Evolutionary conservation across 1,140 invertebrate genomes (phyloP).

Genomic region (Spodoptera frugiperda): DNA sequence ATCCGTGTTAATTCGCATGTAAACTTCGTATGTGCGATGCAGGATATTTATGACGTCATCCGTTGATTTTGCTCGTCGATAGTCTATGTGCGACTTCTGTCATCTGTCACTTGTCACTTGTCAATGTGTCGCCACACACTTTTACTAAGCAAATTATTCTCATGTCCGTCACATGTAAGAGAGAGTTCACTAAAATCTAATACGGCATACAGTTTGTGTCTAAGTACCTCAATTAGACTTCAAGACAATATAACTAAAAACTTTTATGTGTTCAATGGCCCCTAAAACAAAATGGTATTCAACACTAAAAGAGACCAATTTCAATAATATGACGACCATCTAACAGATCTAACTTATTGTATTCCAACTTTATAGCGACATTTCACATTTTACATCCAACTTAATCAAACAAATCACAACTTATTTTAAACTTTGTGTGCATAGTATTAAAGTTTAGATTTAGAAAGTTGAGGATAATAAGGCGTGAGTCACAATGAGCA

Average conservation of each 20-base stretch:
- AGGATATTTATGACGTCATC: too few species aligned
- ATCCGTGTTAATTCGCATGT: too few species aligned
- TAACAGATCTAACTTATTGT: neutral
- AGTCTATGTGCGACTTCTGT: too few species aligned
- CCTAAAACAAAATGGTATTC: neutral
- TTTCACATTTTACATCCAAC: constrained; percentile 29
- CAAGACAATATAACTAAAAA: neutral
- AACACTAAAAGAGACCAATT: constrained; percentile 22
- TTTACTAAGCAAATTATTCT: too few species aligned
- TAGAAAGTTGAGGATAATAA: neutral
- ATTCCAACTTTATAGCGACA: neutral
- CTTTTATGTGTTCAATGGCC: neutral
- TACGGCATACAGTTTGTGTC: too few species aligned
- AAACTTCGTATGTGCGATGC: too few species aligned
- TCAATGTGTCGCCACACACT: too few species aligned
- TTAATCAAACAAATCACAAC: neutral
- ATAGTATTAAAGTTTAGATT: constrained; percentile 8
- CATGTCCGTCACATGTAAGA: too few species aligned
- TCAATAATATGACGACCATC: constrained; percentile 5
- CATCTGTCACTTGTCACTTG: too few species aligned
- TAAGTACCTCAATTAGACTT: neutral
- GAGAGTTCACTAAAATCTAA: too few species aligned
- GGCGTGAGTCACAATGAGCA: constrained; percentile 32
- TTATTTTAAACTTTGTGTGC: constrained; percentile 15
- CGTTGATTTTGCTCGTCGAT: too few species aligned